Base-by-base conservation (phyloP, 2,888 invertebrate genomes). In the Melipona bicolor region DNA sequence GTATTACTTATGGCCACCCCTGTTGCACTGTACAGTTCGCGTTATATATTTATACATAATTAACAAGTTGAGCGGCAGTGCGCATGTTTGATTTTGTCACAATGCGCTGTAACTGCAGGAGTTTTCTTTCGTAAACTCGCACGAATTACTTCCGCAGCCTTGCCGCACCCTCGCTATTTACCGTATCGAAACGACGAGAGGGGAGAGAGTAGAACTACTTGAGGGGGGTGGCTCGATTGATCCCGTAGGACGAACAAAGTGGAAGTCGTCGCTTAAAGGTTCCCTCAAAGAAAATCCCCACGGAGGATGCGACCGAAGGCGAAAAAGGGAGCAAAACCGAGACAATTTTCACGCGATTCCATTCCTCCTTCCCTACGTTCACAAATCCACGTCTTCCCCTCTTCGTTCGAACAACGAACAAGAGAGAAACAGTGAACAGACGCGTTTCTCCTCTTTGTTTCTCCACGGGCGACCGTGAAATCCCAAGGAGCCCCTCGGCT, bases 331-430 rank as follows among this genome's bases (percentile, higher is more conserved):
- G 59, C 65, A 9, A 9, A 43, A 43, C 67, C 69, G 76, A 71
- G 87, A 87, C 77, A 83, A 90, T 90, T 90, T 87, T 90, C 84
- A 65, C 83, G 87, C 88, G 84, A 85, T 84, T 89, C 88, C 43
- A 43, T 9, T 36, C 9, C 36, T 73, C 83, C 77, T 74, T 36
- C 77, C 88, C 81, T 27, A 36, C 36, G 36, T 72, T 73, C 76
- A 70, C 79, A 62, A 76, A 82, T 85, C 78, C 75, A 50, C 61
- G 59, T 21, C 52, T 15, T 69, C 64, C n/a, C 21, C 36, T 61
- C 52, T 43, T 43, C 43, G 43, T 43, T 1, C 43, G 43, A 43
- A 9, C 9, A 43, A 43, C 43, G 43, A 43, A 6, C 13, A 15
- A 56, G n/a, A 13, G n/a, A 13, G 24, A n/a, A 36, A 36, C 43